These are phyloP conservation scores for Pinctada fucata DNA, from an alignment of 2,888 invertebrate species.

Conservation along the genomic window DNA sequence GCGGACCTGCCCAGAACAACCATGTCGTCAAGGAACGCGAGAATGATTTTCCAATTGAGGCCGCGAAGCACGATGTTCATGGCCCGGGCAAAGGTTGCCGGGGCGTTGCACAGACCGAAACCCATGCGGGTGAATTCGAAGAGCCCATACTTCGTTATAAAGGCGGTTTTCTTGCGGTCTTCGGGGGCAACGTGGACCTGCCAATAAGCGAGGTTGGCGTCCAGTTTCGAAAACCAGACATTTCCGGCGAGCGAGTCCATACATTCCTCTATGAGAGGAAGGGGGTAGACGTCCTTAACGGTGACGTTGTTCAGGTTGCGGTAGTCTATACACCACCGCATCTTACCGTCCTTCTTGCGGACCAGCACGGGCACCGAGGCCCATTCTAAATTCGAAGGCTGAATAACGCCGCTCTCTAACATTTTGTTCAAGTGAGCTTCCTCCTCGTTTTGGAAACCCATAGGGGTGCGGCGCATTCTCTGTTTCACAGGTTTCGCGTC, in stretches of 20 bases:
- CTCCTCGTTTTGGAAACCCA: conserved; percentile 38
- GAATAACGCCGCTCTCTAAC: conserved; percentile 36
- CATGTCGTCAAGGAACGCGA: conserved; percentile 38
- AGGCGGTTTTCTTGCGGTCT: conserved; percentile 45
- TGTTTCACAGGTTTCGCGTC: conserved; percentile 32
- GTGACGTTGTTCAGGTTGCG: conserved; percentile 38
- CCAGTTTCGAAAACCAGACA: conserved; percentile 31
- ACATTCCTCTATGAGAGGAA: conserved; percentile 36
- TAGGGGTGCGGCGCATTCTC: conserved; percentile 33
- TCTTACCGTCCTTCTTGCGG: conserved; percentile 38
- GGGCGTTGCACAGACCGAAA: conserved; percentile 45
- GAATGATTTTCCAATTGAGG: conserved; percentile 19
- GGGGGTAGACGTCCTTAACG: conserved; percentile 41
- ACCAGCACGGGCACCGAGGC: conserved; percentile 39
- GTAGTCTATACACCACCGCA: conserved; percentile 45
- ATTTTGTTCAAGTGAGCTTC: conserved; percentile 39
- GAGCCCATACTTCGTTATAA: conserved; percentile 43
- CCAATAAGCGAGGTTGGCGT: conserved; percentile 26
- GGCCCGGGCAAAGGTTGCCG: conserved; percentile 37
- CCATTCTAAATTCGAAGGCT: conserved; percentile 37
- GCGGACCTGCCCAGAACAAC: conserved; percentile 22
- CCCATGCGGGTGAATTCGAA: conserved; percentile 44
- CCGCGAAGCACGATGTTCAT: background rate
- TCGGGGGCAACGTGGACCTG: conserved; percentile 12
- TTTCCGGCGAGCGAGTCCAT: conserved; percentile 30